Percentiles rank a stretch among this genome's conserved stretches.
phyloP scores from a whole-genome alignment of 2,888 invertebrate species.

The Andrena flavipes region DNA sequence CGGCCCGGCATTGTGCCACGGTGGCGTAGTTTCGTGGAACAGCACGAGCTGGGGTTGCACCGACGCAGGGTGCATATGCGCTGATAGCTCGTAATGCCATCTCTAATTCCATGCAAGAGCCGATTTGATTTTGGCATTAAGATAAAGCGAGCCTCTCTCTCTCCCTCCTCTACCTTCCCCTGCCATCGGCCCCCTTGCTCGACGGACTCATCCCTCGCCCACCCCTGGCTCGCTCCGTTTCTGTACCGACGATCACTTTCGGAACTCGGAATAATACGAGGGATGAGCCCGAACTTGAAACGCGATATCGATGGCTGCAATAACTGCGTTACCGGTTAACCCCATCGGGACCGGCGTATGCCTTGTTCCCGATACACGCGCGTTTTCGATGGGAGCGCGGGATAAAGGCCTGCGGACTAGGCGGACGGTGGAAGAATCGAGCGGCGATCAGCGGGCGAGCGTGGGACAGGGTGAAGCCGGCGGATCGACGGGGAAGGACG shows the following conservation, averaged over 20 bases:
- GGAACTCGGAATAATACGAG: conserved; percentile 60
- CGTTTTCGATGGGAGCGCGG: neutral
- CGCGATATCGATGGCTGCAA: conserved; percentile 66
- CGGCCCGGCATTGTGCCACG: conserved; percentile 78
- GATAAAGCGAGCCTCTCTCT: conserved; percentile 79
- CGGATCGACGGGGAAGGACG: neutral
- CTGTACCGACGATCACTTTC: conserved; percentile 52
- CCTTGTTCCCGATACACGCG: conserved; percentile 32
- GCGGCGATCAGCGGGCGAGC: no score
- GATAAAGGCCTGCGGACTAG: conserved; percentile 22
- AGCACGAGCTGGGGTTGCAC: conserved; percentile 57
- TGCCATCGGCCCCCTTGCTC: conserved; percentile 2
- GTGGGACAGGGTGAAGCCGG: no score
- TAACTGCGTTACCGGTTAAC: conserved; percentile 63
- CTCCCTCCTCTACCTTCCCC: conserved; percentile 10
- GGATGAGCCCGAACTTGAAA: conserved; percentile 64
- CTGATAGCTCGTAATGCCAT: conserved; percentile 84
- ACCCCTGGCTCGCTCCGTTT: conserved; percentile 31
- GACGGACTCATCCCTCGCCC: conserved; percentile 38
- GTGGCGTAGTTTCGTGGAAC: conserved; percentile 68
- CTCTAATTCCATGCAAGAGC: conserved; percentile 84
- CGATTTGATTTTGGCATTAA: conserved; percentile 85
- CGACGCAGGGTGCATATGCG: conserved; percentile 81
- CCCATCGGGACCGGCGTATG: conserved; percentile 61
- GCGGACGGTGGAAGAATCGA: no score